Evolutionary conservation across 1,140 invertebrate genomes (phyloP).

Genomic region (Zaprionus capensis): DNA sequence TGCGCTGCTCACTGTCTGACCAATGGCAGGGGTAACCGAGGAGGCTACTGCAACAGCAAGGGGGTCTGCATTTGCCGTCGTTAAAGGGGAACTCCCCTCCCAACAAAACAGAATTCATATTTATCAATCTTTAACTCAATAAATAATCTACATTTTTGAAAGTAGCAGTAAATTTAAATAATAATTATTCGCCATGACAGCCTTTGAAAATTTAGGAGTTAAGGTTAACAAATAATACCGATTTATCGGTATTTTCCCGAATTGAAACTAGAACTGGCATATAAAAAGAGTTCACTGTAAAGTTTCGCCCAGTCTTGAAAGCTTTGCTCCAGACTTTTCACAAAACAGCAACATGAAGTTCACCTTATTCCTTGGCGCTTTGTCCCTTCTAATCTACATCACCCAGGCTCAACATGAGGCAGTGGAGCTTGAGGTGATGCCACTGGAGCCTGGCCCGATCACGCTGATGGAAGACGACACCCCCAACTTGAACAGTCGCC

Average conservation of each 20-base stretch:
- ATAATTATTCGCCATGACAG: too few relatives aligned
- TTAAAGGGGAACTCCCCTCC: not conserved
- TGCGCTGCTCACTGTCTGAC: constrained; percentile 68
- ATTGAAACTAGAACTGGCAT: too few relatives aligned
- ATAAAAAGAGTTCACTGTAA: too few relatives aligned
- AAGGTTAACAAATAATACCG: too few relatives aligned
- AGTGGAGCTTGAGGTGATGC: not conserved
- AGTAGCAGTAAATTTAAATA: not conserved
- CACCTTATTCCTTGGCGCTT: constrained; percentile 23
- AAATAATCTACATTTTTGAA: not conserved
- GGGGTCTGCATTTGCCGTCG: constrained; percentile 67
- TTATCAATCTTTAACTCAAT: not conserved
- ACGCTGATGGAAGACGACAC: not conserved
- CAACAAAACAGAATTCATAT: not conserved
- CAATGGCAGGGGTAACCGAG: constrained; percentile 27
- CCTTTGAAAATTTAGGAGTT: too few relatives aligned
- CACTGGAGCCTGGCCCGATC: not conserved
- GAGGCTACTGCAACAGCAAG: constrained; percentile 63
- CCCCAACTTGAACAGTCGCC: constrained; percentile 37
- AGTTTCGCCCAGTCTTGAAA: too few relatives aligned
- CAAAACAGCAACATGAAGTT: constrained; percentile 46
- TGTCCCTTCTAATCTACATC: constrained; percentile 28
- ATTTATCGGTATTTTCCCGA: too few relatives aligned
- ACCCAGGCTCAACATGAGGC: constrained; percentile 38
- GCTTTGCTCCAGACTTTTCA: not conserved